Evolutionary conservation across 2,797 vertebrate genomes (phyloP).

Genomic region (Pseudopleuronectes americanus): DNA sequence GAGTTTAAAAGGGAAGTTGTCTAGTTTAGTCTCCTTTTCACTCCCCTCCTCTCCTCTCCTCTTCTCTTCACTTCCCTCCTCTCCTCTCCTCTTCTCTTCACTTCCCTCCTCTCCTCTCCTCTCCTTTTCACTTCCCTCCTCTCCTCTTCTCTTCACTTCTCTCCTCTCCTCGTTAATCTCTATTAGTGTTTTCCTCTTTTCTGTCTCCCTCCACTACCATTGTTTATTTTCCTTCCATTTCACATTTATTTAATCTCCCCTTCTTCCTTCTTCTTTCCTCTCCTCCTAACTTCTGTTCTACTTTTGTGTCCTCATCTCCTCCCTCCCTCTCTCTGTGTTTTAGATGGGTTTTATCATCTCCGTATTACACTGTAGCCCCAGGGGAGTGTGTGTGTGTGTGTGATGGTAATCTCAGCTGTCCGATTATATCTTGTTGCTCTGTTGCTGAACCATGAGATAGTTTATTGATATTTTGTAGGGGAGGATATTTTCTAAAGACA

Average conservation of each 20-base stretch:
- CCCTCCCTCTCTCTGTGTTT: conserved; percentile 23
- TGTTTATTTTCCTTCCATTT: not conserved
- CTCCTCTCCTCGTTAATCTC: not conserved
- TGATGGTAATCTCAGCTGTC: conserved; percentile 70
- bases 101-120: not conserved
- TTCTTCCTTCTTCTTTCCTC: not conserved
- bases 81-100: not conserved
- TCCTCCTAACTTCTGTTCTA: not conserved
- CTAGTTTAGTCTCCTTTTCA: too few relatives aligned
- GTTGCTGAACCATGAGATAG: conserved; percentile 64
- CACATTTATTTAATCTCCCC: not conserved
- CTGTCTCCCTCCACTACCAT: not conserved
- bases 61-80: not conserved
- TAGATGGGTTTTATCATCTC: conserved; percentile 56
- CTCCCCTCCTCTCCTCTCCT: not conserved
- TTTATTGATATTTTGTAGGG: conserved; percentile 73
- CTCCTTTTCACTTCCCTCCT: not conserved
- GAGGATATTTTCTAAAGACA: conserved; percentile 58
- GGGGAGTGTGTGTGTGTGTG: conserved; percentile 37
- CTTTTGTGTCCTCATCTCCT: conserved; percentile 2
- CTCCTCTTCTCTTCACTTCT: not conserved
- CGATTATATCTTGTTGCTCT: conserved; percentile 70
- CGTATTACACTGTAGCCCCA: conserved; percentile 53
- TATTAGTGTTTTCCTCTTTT: too few relatives aligned
- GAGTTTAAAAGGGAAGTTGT: conserved; percentile 1